These are phyloP conservation scores for Capreolus pygargus DNA, from an alignment of 2,113 vertebrate species.

Conservation along the genomic window DNA sequence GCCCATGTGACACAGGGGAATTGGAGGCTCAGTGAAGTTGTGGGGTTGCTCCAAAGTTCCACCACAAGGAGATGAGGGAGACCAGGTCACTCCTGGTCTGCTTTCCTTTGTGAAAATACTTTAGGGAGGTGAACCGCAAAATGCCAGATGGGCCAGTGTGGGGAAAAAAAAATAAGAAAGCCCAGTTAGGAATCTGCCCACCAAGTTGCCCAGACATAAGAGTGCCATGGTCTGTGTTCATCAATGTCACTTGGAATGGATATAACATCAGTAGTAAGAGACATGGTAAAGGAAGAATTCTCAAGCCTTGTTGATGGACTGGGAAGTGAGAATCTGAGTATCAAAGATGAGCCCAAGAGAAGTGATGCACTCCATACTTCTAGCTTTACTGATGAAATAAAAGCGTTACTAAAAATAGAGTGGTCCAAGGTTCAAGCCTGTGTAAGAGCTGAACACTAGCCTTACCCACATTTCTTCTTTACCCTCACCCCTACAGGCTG, in stretches of 20 bases:
- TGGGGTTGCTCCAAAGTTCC: background rate
- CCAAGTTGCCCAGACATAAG: background rate
- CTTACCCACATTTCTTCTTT: background rate
- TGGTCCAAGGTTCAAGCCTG: background rate
- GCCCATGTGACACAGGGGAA: background rate
- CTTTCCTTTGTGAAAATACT: background rate
- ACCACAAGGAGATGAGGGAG: background rate
- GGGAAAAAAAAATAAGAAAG: background rate
- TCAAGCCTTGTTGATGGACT: background rate
- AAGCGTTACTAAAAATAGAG: background rate
- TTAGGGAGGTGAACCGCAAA: slow-evolving; percentile 3
- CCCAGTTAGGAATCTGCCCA: background rate
- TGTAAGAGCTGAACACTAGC: background rate
- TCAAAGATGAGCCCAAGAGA: background rate
- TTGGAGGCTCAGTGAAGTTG: background rate
- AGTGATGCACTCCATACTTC: background rate
- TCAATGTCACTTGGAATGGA: background rate
- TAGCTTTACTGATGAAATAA: background rate
- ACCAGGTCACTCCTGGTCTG: background rate
- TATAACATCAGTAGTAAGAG: background rate
- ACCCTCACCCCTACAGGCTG: background rate
- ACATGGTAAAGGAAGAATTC: background rate
- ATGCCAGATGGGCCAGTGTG: background rate
- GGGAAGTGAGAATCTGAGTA: background rate
- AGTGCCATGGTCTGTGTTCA: background rate